A percentile compares a stretch with the other conserved stretches of the same genome.
Conservation (phyloP, 1,140 invertebrate genomes). For the Neodiprion virginianus region DNA sequence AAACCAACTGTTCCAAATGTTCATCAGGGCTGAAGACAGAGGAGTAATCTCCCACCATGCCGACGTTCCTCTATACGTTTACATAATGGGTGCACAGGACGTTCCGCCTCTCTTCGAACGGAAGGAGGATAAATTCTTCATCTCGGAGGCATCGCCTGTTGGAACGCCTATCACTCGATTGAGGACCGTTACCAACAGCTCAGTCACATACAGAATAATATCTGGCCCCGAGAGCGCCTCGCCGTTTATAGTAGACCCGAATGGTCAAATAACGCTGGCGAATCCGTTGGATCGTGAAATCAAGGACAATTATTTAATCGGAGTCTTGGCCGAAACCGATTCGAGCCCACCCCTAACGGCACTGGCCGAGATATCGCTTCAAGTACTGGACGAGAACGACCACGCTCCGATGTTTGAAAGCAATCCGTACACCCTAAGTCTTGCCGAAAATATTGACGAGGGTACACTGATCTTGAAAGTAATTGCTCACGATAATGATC, state of each 20-base stretch:
- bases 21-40: slow-evolving; percentile 84
- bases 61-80: slow-evolving; percentile 81
- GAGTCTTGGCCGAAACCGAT: slow-evolving; percentile 81
- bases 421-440: slow-evolving; percentile 75
- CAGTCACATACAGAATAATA: slow-evolving; percentile 72
- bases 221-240: slow-evolving; percentile 68
- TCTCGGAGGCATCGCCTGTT: slow-evolving; percentile 78
- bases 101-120: slow-evolving; percentile 76
- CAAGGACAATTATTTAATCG: slow-evolving; percentile 75
- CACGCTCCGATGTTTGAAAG: slow-evolving; percentile 88
- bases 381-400: slow-evolving; percentile 91
- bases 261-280: slow-evolving; percentile 76
- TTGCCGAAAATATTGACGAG: slow-evolving; percentile 85
- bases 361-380: slow-evolving; percentile 77
- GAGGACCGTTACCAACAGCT: slow-evolving; percentile 67
- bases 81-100: slow-evolving; percentile 75
- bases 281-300: slow-evolving; percentile 80
- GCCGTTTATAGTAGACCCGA: slow-evolving; percentile 77
- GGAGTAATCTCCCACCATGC: slow-evolving; percentile 74
- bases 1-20: slow-evolving; percentile 86
- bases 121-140: slow-evolving; percentile 77
- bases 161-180: slow-evolving; percentile 71
- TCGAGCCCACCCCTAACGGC: slow-evolving; percentile 77
- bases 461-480: slow-evolving; percentile 81
- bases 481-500: slow-evolving; percentile 81